A percentile compares a stretch with the other conserved stretches of the same genome.
Conservation (phyloP, 2,888 invertebrate genomes). For the Agrotis segetum region DNA sequence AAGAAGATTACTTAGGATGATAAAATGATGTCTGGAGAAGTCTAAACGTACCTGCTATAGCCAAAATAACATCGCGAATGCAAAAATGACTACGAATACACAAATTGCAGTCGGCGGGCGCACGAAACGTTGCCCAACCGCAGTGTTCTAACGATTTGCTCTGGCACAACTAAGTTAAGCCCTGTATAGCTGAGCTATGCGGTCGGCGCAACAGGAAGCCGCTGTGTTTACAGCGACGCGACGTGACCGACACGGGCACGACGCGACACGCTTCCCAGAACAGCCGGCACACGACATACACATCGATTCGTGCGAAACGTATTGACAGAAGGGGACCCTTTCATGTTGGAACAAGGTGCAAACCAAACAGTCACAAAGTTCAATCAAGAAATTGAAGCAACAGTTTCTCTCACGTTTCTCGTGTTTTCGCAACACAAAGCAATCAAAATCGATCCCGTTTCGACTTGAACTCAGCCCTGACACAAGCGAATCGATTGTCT, state of each 20-base stretch:
- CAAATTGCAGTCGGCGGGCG: conserved; percentile 27
- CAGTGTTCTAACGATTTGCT: conserved; percentile 62
- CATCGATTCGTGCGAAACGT: conserved; percentile 50
- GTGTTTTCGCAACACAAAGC: conserved; percentile 55
- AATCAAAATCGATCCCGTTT: conserved; percentile 50
- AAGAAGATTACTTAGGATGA: background rate
- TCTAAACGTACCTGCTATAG: conserved; percentile 1
- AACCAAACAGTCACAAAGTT: conserved; percentile 32
- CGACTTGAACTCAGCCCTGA: conserved; percentile 51
- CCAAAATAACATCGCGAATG: conserved; percentile 17
- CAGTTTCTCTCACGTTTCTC: conserved; percentile 51
- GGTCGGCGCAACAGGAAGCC: conserved; percentile 73
- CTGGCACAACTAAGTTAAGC: conserved; percentile 51
- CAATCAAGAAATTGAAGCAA: conserved; percentile 49
- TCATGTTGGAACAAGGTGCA: conserved; percentile 16
- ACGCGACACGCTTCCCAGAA: conserved; percentile 65
- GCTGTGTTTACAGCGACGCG: conserved; percentile 69
- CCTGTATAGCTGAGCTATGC: conserved; percentile 55
- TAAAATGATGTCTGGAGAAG: background rate
- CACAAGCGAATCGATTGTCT: conserved; percentile 59
- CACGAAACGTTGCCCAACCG: conserved; percentile 50
- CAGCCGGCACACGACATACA: conserved; percentile 49
- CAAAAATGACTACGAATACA: conserved; percentile 17
- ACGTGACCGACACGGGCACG: conserved; percentile 61
- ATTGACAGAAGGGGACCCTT: conserved; percentile 44